Percentiles rank a stretch among this genome's conserved stretches.
Evolutionary conservation across 2,113 vertebrate genomes (phyloP).

Genomic region (Gadus macrocephalus): DNA sequence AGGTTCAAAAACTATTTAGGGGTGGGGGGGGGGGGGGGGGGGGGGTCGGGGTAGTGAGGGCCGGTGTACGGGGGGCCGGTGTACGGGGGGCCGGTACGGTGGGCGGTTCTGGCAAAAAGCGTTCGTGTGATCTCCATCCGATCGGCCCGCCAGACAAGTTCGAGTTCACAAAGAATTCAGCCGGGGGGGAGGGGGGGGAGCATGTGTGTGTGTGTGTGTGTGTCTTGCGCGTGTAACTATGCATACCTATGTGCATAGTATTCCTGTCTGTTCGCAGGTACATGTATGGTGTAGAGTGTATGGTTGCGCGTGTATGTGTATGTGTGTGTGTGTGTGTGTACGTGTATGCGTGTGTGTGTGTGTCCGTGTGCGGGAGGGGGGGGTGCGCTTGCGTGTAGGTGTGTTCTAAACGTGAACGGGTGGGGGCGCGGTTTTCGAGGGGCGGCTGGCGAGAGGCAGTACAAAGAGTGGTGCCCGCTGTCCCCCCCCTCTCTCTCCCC

Average conservation of each 20-base stretch:
- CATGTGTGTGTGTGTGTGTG: background rate
- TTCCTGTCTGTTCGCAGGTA: conserved; percentile 23
- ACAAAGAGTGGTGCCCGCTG: conserved; percentile 40
- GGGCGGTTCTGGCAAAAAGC: conserved; percentile 38
- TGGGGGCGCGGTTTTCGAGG: conserved; percentile 37
- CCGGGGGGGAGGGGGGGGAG: conserved; percentile 7
- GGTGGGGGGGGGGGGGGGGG: too few relatives aligned
- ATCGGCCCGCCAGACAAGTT: conserved; percentile 36
- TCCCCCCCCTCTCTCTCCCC: conserved; percentile 26
- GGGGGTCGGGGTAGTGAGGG: conserved; percentile 16
- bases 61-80: conserved; percentile 3
- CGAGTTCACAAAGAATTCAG: conserved; percentile 36
- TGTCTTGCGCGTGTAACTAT: conserved; percentile 38
- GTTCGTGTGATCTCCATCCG: conserved; percentile 41
- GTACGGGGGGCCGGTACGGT: conserved; percentile 11
- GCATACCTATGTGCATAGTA: conserved; percentile 47
- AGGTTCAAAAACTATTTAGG: too few relatives aligned
- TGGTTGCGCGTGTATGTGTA: conserved; percentile 14
- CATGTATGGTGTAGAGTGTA: conserved; percentile 23
- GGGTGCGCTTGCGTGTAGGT: conserved; percentile 3
- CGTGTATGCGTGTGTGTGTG: conserved; percentile 20
- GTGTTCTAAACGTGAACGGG: conserved; percentile 38
- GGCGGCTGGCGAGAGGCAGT: conserved; percentile 48
- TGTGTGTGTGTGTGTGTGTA: conserved; percentile 14
- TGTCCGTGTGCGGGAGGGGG: background rate